Conservation (phyloP, 2,797 vertebrate genomes). For the Poliocrania exsul region DNA sequence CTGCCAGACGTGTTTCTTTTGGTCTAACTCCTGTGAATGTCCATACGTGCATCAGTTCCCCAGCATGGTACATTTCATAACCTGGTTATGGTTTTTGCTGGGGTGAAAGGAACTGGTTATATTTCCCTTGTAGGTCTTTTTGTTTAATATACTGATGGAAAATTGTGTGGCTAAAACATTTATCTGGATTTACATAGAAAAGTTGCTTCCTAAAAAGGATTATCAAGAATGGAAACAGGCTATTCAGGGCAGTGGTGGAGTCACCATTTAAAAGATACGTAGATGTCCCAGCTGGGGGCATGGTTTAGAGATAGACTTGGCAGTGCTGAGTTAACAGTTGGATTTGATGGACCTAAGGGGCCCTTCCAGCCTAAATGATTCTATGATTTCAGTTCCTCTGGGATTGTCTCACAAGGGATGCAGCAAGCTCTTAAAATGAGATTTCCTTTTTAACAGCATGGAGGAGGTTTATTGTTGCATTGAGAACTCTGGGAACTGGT, state of each 20-base stretch:
- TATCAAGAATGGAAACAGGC: background rate
- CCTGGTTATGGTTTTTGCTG: background rate
- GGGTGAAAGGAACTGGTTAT: background rate
- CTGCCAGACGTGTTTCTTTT: background rate
- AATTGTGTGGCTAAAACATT: background rate
- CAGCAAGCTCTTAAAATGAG: background rate
- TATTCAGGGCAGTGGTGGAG: background rate
- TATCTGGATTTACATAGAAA: background rate
- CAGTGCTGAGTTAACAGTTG: background rate
- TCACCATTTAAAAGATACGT: background rate
- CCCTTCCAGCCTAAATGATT: background rate
- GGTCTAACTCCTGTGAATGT: background rate
- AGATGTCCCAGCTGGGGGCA: background rate
- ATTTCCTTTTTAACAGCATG: background rate
- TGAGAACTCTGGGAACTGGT: background rate
- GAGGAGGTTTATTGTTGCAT: background rate
- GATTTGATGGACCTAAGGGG: background rate
- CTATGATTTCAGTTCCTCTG: background rate
- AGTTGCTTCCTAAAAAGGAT: background rate
- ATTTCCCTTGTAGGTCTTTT: background rate
- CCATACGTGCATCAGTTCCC: background rate
- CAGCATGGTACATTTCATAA: background rate
- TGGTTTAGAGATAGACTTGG: background rate
- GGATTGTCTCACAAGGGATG: background rate
- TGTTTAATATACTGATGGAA: background rate